Conservation (phyloP, 2,888 invertebrate genomes). For the Amiota minor region DNA sequence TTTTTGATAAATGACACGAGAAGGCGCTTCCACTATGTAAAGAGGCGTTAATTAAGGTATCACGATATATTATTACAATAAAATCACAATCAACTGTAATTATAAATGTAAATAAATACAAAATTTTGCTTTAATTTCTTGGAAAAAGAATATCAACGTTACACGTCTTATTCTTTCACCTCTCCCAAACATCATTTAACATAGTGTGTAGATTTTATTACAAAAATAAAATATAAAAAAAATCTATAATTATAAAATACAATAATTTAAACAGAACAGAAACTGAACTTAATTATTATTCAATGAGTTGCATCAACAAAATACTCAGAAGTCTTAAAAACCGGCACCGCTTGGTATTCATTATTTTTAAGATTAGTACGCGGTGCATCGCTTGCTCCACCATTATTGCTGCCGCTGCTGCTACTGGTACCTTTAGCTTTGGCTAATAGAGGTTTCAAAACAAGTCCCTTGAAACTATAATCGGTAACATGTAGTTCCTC, state of each 20-base stretch:
- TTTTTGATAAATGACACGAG: neutral
- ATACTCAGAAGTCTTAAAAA: constrained; percentile 70
- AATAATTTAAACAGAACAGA: neutral
- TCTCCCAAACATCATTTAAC: too few relatives aligned
- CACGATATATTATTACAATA: neutral
- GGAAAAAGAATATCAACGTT: neutral
- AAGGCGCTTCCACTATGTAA: neutral
- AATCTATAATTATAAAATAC: neutral
- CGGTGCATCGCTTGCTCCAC: constrained; percentile 19
- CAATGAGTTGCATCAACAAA: constrained; percentile 52
- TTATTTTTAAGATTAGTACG: constrained; percentile 62
- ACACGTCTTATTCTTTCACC: too few relatives aligned
- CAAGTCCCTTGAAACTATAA: constrained; percentile 76
- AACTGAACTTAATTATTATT: neutral
- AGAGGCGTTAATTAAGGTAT: constrained; percentile 1
- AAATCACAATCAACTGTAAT: neutral
- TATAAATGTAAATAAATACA: constrained; percentile 25
- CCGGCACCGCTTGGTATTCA: constrained; percentile 66
- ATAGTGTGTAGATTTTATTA: neutral
- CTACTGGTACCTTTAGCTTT: constrained; percentile 50
- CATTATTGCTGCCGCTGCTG: constrained; percentile 36
- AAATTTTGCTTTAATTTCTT: neutral
- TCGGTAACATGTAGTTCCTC: constrained; percentile 77
- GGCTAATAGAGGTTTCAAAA: constrained; percentile 77
- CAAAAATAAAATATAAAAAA: neutral